Evolutionary conservation across 2,113 vertebrate genomes (phyloP), one percentile per base, ranked within the genome.

Genomic region (Prietella phreatophila): DNA sequence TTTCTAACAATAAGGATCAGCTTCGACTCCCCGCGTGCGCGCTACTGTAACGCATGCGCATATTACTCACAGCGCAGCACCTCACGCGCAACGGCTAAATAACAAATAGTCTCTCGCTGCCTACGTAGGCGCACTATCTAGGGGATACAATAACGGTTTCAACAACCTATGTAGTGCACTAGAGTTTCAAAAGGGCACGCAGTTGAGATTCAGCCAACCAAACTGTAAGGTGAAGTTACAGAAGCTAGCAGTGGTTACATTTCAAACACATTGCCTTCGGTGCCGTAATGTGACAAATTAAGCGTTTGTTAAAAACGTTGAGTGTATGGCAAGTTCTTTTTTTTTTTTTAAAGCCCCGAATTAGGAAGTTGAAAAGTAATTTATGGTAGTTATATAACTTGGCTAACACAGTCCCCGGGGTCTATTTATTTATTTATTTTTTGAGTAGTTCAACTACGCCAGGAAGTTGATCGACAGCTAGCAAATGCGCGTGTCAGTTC

Each of bases 181-280:
- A 1, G 0, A 15, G 6, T 39, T 82, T 15, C 0, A 47, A 60
- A 58, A 25, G 20, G 20, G 0, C 0, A 39, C 20, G 4, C 20
- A 27, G 39, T 82, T 82, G 80, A 56, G 20, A 60, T 39, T 5
- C 53, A 60, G 20, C 56, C 80, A 25, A 1, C 5, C 30, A 14
- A 39, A 60, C 53, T 58, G 55, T 81, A 39, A 33, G 42, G 25
- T 22, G 20, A 39, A 60, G 56, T 58, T 39, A 5, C 14, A 82
- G 30, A 2, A 82, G 55, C n/a, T 42, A 80, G 78, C 53, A n/a
- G 53, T 56, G 17, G 47, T 80, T 56, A 56, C 9, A 53, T 53
- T 6, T n/a, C 25, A 47, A 76, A 10, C 39, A 5, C 20, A 9
- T 50, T 78, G 13, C 11, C 11, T 50, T 78, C 47, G 22, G 39